phyloP scores from a whole-genome alignment of 2,113 vertebrate genomes.

The Propithecus coquereli region DNA sequence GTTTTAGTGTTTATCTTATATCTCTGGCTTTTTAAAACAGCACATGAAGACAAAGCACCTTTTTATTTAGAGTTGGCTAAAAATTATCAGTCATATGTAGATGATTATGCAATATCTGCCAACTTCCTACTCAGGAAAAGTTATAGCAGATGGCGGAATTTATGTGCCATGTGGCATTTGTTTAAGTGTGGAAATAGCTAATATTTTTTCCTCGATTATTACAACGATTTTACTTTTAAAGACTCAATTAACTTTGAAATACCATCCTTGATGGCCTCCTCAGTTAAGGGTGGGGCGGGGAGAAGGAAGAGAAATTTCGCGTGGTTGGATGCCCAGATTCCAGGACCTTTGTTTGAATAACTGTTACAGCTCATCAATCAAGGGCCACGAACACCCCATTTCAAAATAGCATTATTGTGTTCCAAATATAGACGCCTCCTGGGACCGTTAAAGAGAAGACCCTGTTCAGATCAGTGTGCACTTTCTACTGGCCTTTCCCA shows the following conservation, averaged over 20 bases:
- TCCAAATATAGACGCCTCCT: neutral
- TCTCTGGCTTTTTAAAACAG: conserved; percentile 38
- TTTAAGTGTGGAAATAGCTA: conserved; percentile 78
- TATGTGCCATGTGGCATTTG: conserved; percentile 79
- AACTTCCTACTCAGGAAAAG: conserved; percentile 78
- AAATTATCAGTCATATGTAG: conserved; percentile 82
- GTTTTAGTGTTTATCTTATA: neutral
- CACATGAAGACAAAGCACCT: conserved; percentile 57
- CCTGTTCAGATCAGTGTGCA: neutral
- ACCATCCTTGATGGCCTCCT: neutral
- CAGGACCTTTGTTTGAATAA: neutral
- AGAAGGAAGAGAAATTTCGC: neutral
- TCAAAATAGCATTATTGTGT: neutral
- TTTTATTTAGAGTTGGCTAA: conserved; percentile 79
- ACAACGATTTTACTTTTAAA: conserved; percentile 66
- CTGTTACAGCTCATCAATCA: neutral
- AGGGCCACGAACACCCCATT: neutral
- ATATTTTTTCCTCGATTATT: conserved; percentile 78
- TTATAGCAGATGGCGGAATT: conserved; percentile 80
- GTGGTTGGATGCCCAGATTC: neutral
- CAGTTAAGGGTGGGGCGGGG: neutral
- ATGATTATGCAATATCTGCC: conserved; percentile 80
- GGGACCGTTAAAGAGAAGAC: neutral
- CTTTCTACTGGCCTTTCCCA: conserved; percentile 31
- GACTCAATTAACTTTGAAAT: conserved; percentile 33